These are phyloP conservation scores for Thunnus maccoyii DNA, from an alignment of 2,113 vertebrate species.

Conservation along the genomic window DNA sequence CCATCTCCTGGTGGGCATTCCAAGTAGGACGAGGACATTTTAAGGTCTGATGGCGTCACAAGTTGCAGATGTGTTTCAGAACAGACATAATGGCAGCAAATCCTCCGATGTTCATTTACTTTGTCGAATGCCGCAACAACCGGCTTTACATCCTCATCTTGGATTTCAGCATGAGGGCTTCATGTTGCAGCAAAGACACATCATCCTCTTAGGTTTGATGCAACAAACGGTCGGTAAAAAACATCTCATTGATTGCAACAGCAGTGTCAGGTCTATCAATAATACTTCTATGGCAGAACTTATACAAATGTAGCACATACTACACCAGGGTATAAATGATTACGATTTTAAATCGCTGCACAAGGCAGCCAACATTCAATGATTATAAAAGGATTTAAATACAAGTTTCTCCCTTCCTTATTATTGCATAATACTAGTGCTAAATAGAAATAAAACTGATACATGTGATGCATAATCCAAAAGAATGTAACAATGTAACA, in stretches of 20 bases:
- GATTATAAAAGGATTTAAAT: conserved; percentile 3
- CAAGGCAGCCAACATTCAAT: background rate
- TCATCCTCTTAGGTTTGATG: too few species aligned
- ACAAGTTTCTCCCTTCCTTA: background rate
- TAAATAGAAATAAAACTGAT: conserved; percentile 33
- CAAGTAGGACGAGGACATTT: background rate
- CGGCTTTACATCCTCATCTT: too few species aligned
- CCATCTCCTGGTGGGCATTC: background rate
- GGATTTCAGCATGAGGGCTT: background rate
- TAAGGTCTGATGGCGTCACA: background rate
- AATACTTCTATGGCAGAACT: conserved; percentile 19
- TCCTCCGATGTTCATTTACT: background rate
- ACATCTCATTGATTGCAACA: too few species aligned
- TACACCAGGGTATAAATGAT: conserved; percentile 26
- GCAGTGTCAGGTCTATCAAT: conserved; percentile 18
- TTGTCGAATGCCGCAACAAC: background rate
- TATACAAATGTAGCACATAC: background rate
- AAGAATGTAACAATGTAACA: conserved; percentile 19
- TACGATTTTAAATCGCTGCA: conserved; percentile 10
- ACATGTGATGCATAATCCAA: conserved; percentile 29
- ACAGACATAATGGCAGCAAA: background rate
- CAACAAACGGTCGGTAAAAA: too few species aligned
- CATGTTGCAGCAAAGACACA: background rate
- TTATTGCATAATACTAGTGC: conserved; percentile 59
- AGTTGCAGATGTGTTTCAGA: background rate